Evolutionary conservation across 2,113 vertebrate genomes (phyloP).

Genomic region (Antechinus flavipes): DNA sequence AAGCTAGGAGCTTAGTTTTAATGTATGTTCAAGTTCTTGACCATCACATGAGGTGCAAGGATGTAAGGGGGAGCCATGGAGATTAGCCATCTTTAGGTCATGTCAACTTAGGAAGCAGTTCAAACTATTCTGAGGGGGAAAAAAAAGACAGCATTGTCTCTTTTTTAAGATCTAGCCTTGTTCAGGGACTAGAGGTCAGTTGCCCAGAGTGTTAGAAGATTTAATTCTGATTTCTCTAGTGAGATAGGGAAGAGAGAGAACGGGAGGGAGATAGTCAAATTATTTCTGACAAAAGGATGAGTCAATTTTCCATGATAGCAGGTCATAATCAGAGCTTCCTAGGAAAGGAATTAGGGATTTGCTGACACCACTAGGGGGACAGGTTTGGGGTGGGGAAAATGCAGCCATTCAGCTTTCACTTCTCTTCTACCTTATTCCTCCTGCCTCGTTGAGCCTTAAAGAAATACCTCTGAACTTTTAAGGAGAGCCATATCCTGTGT

Average conservation of each 20-base stretch:
- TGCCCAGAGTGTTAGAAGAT: not conserved
- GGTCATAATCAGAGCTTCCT: not conserved
- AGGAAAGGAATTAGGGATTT: not conserved
- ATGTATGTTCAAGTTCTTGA: conserved; percentile 5
- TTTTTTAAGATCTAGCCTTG: not conserved
- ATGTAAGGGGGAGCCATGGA: not conserved
- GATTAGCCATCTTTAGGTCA: not conserved
- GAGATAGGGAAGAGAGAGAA: rapidly evolving
- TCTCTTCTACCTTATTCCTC: not conserved
- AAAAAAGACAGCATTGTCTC: too few relatives aligned
- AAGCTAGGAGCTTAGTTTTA: not conserved
- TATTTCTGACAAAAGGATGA: too few relatives aligned
- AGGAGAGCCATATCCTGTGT: not conserved
- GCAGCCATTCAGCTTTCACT: not conserved
- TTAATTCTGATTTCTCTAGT: not conserved
- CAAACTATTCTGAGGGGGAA: not conserved
- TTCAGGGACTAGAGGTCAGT: rapidly evolving
- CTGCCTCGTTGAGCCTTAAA: not conserved
- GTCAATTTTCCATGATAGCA: not conserved
- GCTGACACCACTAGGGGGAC: not conserved
- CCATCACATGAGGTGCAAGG: not conserved
- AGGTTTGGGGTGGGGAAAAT: not conserved
- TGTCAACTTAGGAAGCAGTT: conserved; percentile 32
- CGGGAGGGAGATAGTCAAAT: not conserved
- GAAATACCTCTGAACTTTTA: not conserved